Evolutionary conservation across 2,888 invertebrate species (phyloP).

Genomic region (Megamerina dolium): DNA sequence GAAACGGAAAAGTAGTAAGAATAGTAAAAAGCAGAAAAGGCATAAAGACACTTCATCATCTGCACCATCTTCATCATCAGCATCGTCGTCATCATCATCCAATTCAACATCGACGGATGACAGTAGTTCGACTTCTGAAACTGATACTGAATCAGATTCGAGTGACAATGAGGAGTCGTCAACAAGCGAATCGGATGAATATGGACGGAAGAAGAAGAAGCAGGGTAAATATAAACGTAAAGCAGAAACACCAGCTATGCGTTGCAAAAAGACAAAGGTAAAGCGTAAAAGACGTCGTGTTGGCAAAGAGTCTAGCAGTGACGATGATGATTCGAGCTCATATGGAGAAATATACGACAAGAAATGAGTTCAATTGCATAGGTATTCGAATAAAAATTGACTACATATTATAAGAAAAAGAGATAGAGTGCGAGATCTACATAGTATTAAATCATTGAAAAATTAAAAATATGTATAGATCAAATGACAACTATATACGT

Average conservation of each 20-base stretch:
- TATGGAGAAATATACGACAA: slow-evolving; percentile 1
- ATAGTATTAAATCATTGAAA: too few species aligned
- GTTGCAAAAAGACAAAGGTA: slow-evolving; percentile 40
- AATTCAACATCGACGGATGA: slow-evolving; percentile 11
- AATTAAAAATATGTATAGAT: too few species aligned
- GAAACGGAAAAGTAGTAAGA: slow-evolving; percentile 19
- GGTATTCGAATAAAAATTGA: not conserved
- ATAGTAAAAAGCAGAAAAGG: slow-evolving; percentile 22
- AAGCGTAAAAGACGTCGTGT: slow-evolving; percentile 38
- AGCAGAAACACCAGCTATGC: slow-evolving; percentile 30
- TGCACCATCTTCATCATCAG: slow-evolving; percentile 16
- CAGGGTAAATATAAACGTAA: slow-evolving; percentile 44
- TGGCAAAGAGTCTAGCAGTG: slow-evolving; percentile 26
- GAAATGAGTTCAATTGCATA: not conserved
- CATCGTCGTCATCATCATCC: slow-evolving; percentile 1
- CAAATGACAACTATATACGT: too few species aligned
- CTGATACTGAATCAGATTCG: slow-evolving; percentile 35
- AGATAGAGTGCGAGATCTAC: too few species aligned
- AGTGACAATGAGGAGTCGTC: slow-evolving; percentile 47
- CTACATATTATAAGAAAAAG: too few species aligned
- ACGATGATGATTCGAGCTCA: slow-evolving; percentile 26
- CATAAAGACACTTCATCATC: slow-evolving; percentile 21
- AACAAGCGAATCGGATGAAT: slow-evolving; percentile 40
- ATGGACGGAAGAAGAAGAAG: slow-evolving; percentile 40
- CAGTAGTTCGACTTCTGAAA: slow-evolving; percentile 15